Conservation (phyloP, 2,113 vertebrate species). For the Phrynocephalus versicolor region DNA sequence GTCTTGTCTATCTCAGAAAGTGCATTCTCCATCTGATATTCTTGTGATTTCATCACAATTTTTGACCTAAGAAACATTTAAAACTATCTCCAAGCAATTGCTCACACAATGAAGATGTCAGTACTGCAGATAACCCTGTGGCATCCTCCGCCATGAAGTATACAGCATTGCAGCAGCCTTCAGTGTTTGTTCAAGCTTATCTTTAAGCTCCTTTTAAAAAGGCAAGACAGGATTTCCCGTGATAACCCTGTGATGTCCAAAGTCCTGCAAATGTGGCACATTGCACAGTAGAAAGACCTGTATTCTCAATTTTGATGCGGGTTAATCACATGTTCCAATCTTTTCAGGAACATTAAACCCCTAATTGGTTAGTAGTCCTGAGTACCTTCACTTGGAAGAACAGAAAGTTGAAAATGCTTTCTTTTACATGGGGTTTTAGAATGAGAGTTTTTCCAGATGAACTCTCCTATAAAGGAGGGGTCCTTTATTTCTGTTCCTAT, state of each 20-base stretch:
- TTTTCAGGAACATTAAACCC: background rate
- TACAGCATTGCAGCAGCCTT: no score
- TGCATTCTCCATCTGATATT: background rate
- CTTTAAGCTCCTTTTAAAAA: constrained; percentile 13
- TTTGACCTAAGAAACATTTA: background rate
- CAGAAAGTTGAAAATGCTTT: background rate
- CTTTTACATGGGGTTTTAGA: background rate
- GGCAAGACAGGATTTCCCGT: background rate
- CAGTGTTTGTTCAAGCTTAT: background rate
- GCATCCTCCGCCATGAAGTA: background rate
- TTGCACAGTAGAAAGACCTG: background rate
- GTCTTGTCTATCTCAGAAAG: background rate
- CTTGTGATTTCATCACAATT: background rate
- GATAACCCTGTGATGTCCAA: background rate
- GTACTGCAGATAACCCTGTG: background rate
- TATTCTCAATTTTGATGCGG: background rate
- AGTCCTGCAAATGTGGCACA: background rate
- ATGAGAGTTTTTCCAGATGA: background rate
- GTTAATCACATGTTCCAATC: background rate
- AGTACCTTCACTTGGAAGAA: background rate
- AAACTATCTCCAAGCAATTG: background rate
- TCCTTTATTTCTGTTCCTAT: background rate
- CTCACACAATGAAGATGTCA: background rate
- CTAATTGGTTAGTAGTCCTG: background rate
- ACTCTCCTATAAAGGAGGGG: background rate